Evolutionary conservation across 1,140 invertebrate genomes (phyloP).

Genomic region (Sminthurides bifidus): DNA sequence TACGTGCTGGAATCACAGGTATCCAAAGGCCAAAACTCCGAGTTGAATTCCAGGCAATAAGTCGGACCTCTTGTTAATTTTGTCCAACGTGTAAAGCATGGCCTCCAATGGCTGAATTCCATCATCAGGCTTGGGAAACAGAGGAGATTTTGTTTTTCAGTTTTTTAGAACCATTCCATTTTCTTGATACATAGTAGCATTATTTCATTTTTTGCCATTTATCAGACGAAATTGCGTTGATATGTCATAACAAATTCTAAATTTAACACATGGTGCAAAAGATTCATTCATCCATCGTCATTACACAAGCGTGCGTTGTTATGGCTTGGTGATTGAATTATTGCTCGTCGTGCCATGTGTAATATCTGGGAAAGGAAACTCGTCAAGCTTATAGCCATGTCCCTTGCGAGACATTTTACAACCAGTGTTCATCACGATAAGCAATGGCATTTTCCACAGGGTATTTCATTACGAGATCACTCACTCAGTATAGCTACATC

Average conservation of each 20-base stretch:
- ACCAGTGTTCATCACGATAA: too few relatives aligned
- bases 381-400: too few relatives aligned
- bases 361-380: too few relatives aligned
- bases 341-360: too few relatives aligned
- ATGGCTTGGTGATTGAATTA: too few relatives aligned
- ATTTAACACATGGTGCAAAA: too few relatives aligned
- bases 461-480: too few relatives aligned
- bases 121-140: slow-evolving; percentile 34
- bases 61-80: slow-evolving; percentile 41
- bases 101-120: slow-evolving; percentile 47
- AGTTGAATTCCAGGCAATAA: slow-evolving; percentile 43
- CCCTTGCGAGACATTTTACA: too few relatives aligned
- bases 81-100: slow-evolving; percentile 42
- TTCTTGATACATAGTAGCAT: not conserved
- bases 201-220: not conserved
- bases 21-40: slow-evolving; percentile 43
- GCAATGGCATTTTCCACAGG: too few relatives aligned
- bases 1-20: slow-evolving; percentile 43
- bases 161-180: not conserved
- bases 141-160: not conserved
- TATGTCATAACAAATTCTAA: not conserved
- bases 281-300: too few relatives aligned
- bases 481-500: too few relatives aligned
- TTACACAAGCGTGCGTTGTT: too few relatives aligned
- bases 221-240: not conserved